Evolutionary conservation across 2,797 vertebrate genomes (phyloP).

Genomic region (Lagorchestes hirsutus): DNA sequence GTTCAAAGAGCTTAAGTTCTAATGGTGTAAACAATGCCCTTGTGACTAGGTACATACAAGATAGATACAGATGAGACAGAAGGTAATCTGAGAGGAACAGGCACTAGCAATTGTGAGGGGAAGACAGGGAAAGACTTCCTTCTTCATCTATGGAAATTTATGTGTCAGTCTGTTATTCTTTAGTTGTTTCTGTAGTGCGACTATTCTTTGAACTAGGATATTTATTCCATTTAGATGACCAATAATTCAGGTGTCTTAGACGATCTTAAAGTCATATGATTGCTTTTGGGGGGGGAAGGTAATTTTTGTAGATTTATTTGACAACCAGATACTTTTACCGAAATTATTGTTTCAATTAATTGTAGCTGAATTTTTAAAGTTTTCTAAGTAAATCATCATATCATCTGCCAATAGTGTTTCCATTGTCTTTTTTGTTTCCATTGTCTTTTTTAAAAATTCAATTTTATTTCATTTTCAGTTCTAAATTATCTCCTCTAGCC

Average conservation of each 20-base stretch:
- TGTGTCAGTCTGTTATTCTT: not conserved
- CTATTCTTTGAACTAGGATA: not conserved
- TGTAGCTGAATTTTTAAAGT: not conserved
- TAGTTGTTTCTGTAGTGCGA: not conserved
- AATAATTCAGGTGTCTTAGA: not conserved
- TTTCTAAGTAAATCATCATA: not conserved
- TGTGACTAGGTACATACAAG: not conserved
- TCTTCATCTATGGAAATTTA: not conserved
- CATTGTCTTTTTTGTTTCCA: not conserved
- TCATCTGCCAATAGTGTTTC: not conserved
- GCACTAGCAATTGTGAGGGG: not conserved
- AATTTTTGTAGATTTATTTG: not conserved
- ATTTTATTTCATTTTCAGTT: not conserved
- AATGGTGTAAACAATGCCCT: not conserved
- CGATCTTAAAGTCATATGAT: not conserved
- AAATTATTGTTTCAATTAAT: not conserved
- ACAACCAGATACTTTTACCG: not conserved
- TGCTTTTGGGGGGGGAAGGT: not conserved
- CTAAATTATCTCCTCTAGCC: not conserved
- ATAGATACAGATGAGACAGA: not conserved
- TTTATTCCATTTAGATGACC: not conserved
- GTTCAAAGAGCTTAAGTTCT: not conserved
- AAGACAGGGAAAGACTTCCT: not conserved
- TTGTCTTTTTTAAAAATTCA: not conserved
- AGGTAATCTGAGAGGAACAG: not conserved